A percentile compares a stretch with the other conserved stretches of the same genome.
Conservation (phyloP, 92 coral and sea anemone genomes). For the Muricea muricata region DNA sequence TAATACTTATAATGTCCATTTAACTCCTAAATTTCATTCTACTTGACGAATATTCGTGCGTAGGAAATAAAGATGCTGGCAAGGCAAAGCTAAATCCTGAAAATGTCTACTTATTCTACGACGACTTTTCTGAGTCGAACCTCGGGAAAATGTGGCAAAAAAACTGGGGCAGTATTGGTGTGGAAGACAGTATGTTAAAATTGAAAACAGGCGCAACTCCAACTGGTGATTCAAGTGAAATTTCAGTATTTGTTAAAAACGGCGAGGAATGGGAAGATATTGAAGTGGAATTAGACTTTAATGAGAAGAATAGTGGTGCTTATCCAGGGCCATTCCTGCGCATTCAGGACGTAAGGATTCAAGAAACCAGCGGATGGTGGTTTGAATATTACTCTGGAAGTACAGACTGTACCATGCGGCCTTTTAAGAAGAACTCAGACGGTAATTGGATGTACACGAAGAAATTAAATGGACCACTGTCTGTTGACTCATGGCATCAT, state of each 20-base stretch:
- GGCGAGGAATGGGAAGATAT: slow-evolving; percentile 76
- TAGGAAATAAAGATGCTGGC: slow-evolving; percentile 49
- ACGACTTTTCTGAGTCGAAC: slow-evolving; percentile 58
- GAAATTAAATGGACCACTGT: slow-evolving; percentile 43
- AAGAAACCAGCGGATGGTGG: slow-evolving; percentile 82
- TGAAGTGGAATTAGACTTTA: slow-evolving; percentile 79
- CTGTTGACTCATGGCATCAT: slow-evolving; percentile 67
- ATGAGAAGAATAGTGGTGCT: slow-evolving; percentile 52
- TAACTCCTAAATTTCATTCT: too few species aligned
- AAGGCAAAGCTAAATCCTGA: slow-evolving; percentile 54
- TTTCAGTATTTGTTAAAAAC: slow-evolving; percentile 67
- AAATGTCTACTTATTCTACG: slow-evolving; percentile 70
- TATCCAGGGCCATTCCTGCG: slow-evolving; percentile 80
- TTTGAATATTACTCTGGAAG: slow-evolving; percentile 65
- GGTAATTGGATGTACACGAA: slow-evolving; percentile 68
- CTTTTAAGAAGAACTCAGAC: slow-evolving; percentile 62
- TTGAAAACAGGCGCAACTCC: slow-evolving; percentile 69
- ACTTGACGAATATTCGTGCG: background rate
- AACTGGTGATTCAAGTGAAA: slow-evolving; percentile 52
- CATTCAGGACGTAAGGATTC: slow-evolving; percentile 36
- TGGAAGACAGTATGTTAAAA: slow-evolving; percentile 52
- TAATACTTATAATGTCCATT: too few species aligned
- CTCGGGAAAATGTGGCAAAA: slow-evolving; percentile 27
- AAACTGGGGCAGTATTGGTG: slow-evolving; percentile 62
- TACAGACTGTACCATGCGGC: slow-evolving; percentile 76